Evolutionary conservation across 2,888 invertebrate species (phyloP), one percentile per base, ranked within the genome.

Genomic region (Parascotia fuliginaria): DNA sequence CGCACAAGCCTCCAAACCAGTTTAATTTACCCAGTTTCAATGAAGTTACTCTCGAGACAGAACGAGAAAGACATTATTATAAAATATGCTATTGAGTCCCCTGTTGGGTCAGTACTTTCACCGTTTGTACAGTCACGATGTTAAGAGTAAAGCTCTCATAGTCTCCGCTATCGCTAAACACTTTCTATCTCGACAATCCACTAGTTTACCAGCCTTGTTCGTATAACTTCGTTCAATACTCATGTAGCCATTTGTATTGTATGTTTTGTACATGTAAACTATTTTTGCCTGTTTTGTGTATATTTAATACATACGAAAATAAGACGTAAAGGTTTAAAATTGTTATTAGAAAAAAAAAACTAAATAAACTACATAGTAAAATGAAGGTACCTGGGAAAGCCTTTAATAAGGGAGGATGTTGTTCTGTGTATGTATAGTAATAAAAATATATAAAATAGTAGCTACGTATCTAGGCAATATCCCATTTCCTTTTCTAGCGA

Each of bases 61-160:
- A 41, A 45, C 36, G 44, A 57, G 50, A 50, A 50, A 38, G 46
- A 50, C 32, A 37, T 46, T 45, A 48, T 62, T 62, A 54, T 60
- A 63, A 65, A 67, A 68, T 60, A 60, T 65, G 44, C 42, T 56
- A 51, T 70, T 64, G 42, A 66, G 69, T 75, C 73, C 75, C 73
- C 75, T 73, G 73, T 62, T 68, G 41, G 64, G 65, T 33, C 46
- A 55, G 53, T 66, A 85, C 88, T 89, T 88, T 90, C 88, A 77
- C 87, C 73, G 61, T 75, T 82, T 79, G 71, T 83, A 81, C 79
- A 81, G 80, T 77, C 83, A 81, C 82, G 81, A 81, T 71, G 73
- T 75, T 42, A 55, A 60, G 52, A 60, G 60, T 69, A 42, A 42
- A 42, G 47, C 39, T 55, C 68, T 66, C 62, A 58, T 71, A 55